phyloP scores from a whole-genome alignment of 2,797 vertebrate species.

The Pipistrellus nathusii region DNA sequence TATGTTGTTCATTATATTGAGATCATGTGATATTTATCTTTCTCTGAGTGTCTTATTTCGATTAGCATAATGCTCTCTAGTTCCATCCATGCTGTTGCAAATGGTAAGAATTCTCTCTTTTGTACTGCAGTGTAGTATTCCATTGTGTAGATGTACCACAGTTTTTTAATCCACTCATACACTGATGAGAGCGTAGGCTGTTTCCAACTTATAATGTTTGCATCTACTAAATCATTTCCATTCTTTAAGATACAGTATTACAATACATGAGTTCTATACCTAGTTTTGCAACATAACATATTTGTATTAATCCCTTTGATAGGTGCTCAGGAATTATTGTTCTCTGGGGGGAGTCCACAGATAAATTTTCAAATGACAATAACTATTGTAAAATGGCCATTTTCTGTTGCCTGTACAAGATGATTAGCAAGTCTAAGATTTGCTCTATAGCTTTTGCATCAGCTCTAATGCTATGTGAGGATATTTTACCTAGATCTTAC shows the following conservation, averaged over 20 bases:
- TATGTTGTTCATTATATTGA: no score
- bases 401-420: not conserved
- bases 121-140: no score
- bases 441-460: not conserved
- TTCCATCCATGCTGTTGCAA: no score
- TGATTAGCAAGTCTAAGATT: not conserved
- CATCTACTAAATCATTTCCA: not conserved
- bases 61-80: no score
- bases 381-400: not conserved
- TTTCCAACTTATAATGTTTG: not conserved
- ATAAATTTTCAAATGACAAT: slow-evolving; percentile 34
- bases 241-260: slow-evolving; percentile 4
- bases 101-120: no score
- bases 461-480: not conserved
- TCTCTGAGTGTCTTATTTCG: no score
- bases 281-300: slow-evolving; percentile 47
- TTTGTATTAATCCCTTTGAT: slow-evolving; percentile 41
- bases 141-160: no score
- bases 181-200: no score
- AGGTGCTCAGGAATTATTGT: not conserved
- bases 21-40: no score
- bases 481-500: not conserved
- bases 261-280: not conserved
- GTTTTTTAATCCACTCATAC: no score
- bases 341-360: slow-evolving; percentile 16